Evolutionary conservation across 2,797 vertebrate species (phyloP).

Genomic region (Tapera naevia): DNA sequence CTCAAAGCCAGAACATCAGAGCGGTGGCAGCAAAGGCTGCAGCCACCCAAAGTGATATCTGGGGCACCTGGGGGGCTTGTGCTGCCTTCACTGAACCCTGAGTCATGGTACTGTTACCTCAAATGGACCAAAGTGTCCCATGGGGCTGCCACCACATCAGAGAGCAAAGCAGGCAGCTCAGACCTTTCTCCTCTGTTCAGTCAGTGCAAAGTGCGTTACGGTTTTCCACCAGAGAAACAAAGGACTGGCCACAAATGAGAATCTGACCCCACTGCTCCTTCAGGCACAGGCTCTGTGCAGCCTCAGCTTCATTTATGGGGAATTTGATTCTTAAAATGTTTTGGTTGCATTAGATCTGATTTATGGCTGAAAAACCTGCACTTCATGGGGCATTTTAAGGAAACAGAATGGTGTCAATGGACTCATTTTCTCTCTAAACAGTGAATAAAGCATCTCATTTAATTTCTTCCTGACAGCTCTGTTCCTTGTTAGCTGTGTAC

Average conservation of each 20-base stretch:
- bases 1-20: neutral
- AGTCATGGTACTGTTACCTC: neutral
- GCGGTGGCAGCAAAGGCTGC: neutral
- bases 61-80: neutral
- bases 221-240: neutral
- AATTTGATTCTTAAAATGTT: neutral
- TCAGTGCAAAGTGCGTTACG: neutral
- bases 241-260: neutral
- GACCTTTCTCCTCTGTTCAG: neutral
- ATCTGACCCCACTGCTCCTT: neutral
- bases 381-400: neutral
- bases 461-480: neutral
- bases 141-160: neutral
- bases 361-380: neutral
- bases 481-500: neutral
- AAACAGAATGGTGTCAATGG: neutral
- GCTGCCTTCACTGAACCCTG: neutral
- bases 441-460: neutral
- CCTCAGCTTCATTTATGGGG: neutral
- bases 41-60: neutral
- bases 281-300: neutral
- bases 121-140: neutral
- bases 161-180: neutral
- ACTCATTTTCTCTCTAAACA: neutral
- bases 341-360: neutral